Percentiles rank a stretch among this genome's conserved stretches.
phyloP scores from a whole-genome alignment of 2,113 vertebrate genomes.

The Alouatta palliata region DNA sequence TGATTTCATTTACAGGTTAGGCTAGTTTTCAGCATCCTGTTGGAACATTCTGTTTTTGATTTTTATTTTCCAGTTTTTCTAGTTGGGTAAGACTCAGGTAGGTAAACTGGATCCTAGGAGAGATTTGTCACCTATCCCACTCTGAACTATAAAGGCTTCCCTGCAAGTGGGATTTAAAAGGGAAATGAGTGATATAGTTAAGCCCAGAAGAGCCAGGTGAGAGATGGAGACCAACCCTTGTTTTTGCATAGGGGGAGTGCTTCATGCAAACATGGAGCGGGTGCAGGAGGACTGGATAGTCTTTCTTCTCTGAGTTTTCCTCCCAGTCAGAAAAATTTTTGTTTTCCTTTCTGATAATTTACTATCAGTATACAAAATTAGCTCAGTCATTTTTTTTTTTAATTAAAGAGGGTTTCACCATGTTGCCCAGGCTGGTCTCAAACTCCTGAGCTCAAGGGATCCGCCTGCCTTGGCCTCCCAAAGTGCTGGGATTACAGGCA shows the following conservation, averaged over 20 bases:
- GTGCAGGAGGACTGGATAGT: not conserved
- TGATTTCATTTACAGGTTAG: constrained; percentile 47
- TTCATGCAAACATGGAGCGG: not conserved
- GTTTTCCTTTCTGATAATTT: not conserved
- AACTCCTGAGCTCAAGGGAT: too few species aligned
- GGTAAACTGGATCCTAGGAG: constrained; percentile 53
- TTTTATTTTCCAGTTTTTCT: constrained; percentile 74
- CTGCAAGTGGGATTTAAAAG: constrained; percentile 44
- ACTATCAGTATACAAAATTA: not conserved
- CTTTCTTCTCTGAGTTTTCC: not conserved
- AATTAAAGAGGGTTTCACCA: too few species aligned
- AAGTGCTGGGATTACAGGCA: too few species aligned
- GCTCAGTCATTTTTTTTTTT: too few species aligned
- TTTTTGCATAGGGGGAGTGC: not conserved
- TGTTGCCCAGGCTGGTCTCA: too few species aligned
- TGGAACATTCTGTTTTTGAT: constrained; percentile 64
- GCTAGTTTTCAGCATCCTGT: constrained; percentile 53
- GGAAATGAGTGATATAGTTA: not conserved
- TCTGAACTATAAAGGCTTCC: constrained; percentile 47
- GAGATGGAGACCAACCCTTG: not conserved
- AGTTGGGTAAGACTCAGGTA: constrained; percentile 49
- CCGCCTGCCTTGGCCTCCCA: too few species aligned
- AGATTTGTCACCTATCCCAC: constrained; percentile 19
- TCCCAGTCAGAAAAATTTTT: not conserved
- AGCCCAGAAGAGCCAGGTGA: constrained; percentile 21